These are phyloP conservation scores for Zalophus californianus DNA, from an alignment of 2,797 vertebrate species.

Conservation along the genomic window DNA sequence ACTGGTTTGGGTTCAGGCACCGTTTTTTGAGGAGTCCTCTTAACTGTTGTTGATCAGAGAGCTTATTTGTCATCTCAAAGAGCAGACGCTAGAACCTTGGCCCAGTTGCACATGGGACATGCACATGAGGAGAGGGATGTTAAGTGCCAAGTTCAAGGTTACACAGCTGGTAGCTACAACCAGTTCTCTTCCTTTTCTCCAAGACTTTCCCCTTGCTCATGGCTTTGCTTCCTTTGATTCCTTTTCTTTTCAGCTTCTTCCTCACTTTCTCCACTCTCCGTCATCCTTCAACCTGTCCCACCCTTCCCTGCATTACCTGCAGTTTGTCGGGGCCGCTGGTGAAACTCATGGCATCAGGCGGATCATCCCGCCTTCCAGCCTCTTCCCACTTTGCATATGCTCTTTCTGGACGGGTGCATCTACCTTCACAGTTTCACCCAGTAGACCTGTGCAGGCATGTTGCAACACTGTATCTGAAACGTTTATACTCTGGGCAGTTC, in stretches of 20 bases:
- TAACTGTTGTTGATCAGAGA: not conserved
- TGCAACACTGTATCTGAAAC: not conserved
- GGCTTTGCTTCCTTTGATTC: not conserved
- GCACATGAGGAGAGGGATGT: not conserved
- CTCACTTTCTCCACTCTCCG: not conserved
- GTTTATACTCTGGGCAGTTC: not conserved
- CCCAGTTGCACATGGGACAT: not conserved
- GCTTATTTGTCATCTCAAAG: not conserved
- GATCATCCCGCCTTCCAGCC: not conserved
- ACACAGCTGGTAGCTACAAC: not conserved
- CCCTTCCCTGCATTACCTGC: not conserved
- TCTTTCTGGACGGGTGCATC: not conserved
- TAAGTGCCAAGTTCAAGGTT: not conserved
- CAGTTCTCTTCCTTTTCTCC: not conserved
- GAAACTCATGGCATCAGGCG: not conserved
- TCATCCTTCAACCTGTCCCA: fast-evolving
- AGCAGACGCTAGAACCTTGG: not conserved
- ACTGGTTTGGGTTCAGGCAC: not conserved
- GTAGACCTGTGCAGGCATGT: not conserved
- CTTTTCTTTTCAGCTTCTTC: not conserved
- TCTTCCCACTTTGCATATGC: not conserved
- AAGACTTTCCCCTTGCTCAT: not conserved
- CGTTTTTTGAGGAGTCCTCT: not conserved
- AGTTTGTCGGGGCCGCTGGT: not conserved
- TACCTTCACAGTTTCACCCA: not conserved